Evolutionary conservation across 2,113 vertebrate genomes (phyloP).

Genomic region (Grus americana): DNA sequence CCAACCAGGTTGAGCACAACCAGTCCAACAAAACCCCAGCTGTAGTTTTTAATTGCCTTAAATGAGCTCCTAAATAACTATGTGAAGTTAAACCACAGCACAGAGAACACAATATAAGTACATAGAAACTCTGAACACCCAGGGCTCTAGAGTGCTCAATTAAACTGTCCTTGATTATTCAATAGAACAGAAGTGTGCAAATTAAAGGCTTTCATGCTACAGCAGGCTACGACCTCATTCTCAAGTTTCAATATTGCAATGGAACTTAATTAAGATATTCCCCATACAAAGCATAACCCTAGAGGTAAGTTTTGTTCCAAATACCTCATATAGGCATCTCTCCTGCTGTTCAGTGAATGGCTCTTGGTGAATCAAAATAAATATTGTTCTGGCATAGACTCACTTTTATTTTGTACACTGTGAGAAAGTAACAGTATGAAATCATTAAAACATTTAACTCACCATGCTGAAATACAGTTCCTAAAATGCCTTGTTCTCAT

Average conservation of each 20-base stretch:
- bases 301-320: constrained; percentile 56
- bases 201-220: constrained; percentile 64
- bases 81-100: constrained; percentile 9
- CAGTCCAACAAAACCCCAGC: constrained; percentile 38
- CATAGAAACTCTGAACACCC: constrained; percentile 20
- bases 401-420: constrained; percentile 4
- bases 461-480: not conserved
- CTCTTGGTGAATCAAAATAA: constrained; percentile 42
- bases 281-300: constrained; percentile 17
- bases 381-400: constrained; percentile 32
- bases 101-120: constrained; percentile 23
- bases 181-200: constrained; percentile 57
- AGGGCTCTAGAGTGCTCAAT: constrained; percentile 47
- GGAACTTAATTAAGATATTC: constrained; percentile 64
- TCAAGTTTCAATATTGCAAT: constrained; percentile 56
- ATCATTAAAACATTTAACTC: constrained; percentile 42
- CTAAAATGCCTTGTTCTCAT: not conserved
- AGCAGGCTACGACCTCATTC: constrained; percentile 56
- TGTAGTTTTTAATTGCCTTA: constrained; percentile 61
- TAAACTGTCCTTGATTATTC: constrained; percentile 65
- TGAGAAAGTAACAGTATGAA: constrained; percentile 35
- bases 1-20: not conserved
- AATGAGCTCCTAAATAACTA: constrained; percentile 53
- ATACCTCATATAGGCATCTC: constrained; percentile 15
- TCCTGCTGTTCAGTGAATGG: constrained; percentile 39